phyloP scores from a whole-genome alignment of 2,888 invertebrate species.

The Drosophila setosimentum region DNA sequence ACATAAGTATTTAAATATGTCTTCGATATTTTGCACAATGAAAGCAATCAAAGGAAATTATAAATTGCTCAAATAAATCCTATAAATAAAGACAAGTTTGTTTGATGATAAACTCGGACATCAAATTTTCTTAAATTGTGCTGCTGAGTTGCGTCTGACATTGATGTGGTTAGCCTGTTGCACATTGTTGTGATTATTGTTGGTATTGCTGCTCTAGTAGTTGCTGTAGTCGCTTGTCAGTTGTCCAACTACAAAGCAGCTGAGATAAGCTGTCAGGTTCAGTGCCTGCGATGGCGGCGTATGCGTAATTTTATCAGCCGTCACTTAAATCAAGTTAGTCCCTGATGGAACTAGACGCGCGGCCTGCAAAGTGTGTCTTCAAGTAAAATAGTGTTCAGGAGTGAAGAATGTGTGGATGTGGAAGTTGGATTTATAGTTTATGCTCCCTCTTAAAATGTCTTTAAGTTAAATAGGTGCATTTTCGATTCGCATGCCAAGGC shows the following conservation, averaged over 20 bases:
- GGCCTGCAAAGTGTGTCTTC: conserved; percentile 5
- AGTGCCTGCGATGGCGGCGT: conserved; percentile 33
- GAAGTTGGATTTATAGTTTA: neutral
- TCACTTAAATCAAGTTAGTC: conserved; percentile 65
- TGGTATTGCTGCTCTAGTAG: neutral
- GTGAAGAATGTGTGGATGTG: neutral
- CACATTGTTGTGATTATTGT: conserved; percentile 5
- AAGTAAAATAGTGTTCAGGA: neutral
- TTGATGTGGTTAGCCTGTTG: conserved; percentile 51
- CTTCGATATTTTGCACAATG: neutral
- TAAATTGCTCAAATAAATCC: neutral
- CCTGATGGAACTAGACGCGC: conserved; percentile 57
- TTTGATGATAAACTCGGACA: neutral
- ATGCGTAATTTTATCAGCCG: conserved; percentile 51
- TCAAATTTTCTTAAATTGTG: conserved; percentile 1
- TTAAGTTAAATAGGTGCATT: conserved; percentile 54
- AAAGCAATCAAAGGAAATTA: neutral
- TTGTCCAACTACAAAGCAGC: conserved; percentile 33
- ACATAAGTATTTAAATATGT: neutral
- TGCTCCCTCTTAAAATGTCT: conserved; percentile 41
- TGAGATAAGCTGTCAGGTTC: conserved; percentile 39
- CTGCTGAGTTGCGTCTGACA: conserved; percentile 6
- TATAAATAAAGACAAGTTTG: neutral
- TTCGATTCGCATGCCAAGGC: conserved; percentile 19
- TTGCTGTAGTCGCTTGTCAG: conserved; percentile 11